Evolutionary conservation across 2,113 vertebrate species (phyloP).

Genomic region (Anguilla japonica): DNA sequence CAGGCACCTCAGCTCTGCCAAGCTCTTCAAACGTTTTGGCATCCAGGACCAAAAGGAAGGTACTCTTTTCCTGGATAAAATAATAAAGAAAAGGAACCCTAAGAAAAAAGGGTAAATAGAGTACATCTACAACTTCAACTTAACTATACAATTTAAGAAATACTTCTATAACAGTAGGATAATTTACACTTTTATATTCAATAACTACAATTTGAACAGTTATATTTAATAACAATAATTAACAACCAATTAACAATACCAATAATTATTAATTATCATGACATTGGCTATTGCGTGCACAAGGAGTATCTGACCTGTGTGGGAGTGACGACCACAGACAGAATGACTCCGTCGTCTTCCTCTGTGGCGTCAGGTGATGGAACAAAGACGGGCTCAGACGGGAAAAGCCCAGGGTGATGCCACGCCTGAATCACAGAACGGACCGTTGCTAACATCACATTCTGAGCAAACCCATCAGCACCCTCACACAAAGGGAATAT

Average conservation of each 20-base stretch:
- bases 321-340: conserved; percentile 86
- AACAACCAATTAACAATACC: no score
- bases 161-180: no score
- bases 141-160: no score
- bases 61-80: conserved; percentile 73
- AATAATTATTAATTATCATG: conserved; percentile 58
- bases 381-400: conserved; percentile 91
- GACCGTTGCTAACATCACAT: background rate
- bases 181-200: no score
- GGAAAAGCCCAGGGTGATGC: conserved; percentile 83
- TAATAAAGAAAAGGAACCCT: conserved; percentile 25
- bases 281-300: no score
- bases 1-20: conserved; percentile 81
- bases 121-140: no score
- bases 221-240: no score
- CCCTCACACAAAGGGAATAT: no score
- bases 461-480: no score
- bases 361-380: conserved; percentile 73
- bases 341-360: conserved; percentile 86
- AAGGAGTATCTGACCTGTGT: conserved; percentile 60
- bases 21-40: conserved; percentile 84
- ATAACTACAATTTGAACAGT: no score
- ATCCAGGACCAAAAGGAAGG: conserved; percentile 87
- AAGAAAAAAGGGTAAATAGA: background rate
- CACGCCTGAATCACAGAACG: conserved; percentile 72